Base-by-base conservation (phyloP, 2,113 vertebrate genomes). In the Ondatra zibethicus region DNA sequence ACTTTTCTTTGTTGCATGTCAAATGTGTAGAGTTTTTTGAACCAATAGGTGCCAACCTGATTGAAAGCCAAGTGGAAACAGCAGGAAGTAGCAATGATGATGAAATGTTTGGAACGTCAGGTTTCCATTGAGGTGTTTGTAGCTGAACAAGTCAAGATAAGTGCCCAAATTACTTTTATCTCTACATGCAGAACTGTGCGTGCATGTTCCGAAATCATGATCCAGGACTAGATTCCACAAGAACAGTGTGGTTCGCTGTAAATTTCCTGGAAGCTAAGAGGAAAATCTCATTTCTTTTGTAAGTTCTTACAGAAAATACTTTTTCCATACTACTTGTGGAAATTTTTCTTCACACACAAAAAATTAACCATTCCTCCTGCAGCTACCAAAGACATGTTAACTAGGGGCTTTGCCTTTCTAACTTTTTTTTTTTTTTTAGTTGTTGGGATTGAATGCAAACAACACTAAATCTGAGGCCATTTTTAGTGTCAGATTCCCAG, bases 401-500 rank as follows among this genome's bases (percentile, higher is more conserved):
- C 92, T 92, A 88, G 75, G 31, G 23, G 31, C 14, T 58, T 58
- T 58, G 58, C 21, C 19, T 58, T 58, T 21, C 58, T 58, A 58
- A 21, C 58, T 58, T 58, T 96, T 94, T 92, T 91, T 84, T 42
- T 91, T n/a, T 47, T 93, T 92, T 87, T 95, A 89, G 95, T 96
- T 97, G 93, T 97, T 98, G 97, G 97, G 95, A 96, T 93, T 93
- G 93, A 92, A 89, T 91, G 94, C 77, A 97, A 96, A 93, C 96
- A 97, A 89, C 96, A 97, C 97, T 97, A 97, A 97, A 92, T 97
- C 93, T 80, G 72, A 97, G 95, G 95, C 95, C 96, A 94, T 97
- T 97, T 98, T 97, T 95, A 97, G 92, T 96, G 92, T 98, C 96
- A 98, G 88, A 96, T 96, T 97, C 96, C 95, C 95, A 96, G 96